phyloP scores from a whole-genome alignment of 2,888 invertebrate genomes.

The Cheilosia urbana region DNA sequence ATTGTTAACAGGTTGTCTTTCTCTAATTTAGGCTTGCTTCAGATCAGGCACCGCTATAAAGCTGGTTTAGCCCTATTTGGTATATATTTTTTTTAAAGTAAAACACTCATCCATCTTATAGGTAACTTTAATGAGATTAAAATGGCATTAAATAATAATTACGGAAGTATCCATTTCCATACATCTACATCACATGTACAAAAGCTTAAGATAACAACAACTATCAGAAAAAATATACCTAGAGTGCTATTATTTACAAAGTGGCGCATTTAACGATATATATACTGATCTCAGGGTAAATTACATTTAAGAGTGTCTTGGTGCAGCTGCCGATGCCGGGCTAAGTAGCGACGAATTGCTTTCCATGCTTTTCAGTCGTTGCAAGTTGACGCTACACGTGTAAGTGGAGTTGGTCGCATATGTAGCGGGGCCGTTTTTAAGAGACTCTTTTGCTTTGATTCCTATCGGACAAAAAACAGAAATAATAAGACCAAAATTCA shows the following conservation, averaged over 20 bases:
- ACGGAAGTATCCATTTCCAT: conserved; percentile 6
- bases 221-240: conserved; percentile 4
- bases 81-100: neutral
- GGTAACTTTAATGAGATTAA: conserved; percentile 58
- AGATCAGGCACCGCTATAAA: no score
- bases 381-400: conserved; percentile 77
- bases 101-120: conserved; percentile 27
- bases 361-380: conserved; percentile 77
- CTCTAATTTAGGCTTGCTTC: no score
- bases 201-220: conserved; percentile 49
- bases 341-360: conserved; percentile 77
- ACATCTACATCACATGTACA: conserved; percentile 28
- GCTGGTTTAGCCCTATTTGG: no score
- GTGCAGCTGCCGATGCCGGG: conserved; percentile 58
- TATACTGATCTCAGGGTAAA: neutral
- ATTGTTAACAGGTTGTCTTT: no score
- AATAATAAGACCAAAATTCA: neutral
- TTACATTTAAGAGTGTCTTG: conserved; percentile 46
- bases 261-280: conserved; percentile 4
- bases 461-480: conserved; percentile 14
- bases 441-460: conserved; percentile 57
- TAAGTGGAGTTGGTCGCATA: conserved; percentile 78
- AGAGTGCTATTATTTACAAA: conserved; percentile 46
- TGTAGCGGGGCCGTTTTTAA: conserved; percentile 75
- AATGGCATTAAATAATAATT: conserved; percentile 36